A percentile compares a stretch with the other conserved stretches of the same genome.
Conservation (phyloP, 2,113 vertebrate species). For the Raja brachyura region DNA sequence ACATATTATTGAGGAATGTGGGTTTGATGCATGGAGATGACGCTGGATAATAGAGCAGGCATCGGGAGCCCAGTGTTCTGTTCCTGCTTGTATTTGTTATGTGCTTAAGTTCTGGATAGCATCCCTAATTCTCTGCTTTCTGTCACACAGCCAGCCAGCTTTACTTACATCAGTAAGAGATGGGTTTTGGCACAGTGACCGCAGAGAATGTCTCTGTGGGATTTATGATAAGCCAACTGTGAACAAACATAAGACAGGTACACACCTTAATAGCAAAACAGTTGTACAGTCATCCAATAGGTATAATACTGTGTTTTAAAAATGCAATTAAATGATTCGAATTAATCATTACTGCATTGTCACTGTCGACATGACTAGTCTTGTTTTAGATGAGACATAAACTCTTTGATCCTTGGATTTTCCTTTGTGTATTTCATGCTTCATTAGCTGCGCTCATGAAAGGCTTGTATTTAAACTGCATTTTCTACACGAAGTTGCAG, state of each 20-base stretch:
- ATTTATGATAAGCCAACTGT: not conserved
- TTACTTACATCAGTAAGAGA: not conserved
- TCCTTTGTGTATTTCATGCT: not conserved
- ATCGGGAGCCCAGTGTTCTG: too few relatives aligned
- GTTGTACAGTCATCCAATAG: not conserved
- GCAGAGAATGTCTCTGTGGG: not conserved
- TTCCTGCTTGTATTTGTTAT: too few relatives aligned
- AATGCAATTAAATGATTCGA: not conserved
- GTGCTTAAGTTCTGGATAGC: too few relatives aligned
- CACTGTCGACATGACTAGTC: not conserved
- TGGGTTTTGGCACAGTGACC: not conserved
- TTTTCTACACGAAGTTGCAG: not conserved
- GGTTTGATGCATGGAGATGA: too few relatives aligned
- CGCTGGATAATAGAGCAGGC: too few relatives aligned
- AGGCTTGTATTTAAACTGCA: not conserved
- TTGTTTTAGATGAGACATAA: not conserved
- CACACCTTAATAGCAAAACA: too few relatives aligned
- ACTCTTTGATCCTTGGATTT: not conserved
- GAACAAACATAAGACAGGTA: not conserved
- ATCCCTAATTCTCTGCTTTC: too few relatives aligned
- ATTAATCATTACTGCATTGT: not conserved
- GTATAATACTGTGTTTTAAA: not conserved
- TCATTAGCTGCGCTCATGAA: not conserved
- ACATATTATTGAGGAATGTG: too few relatives aligned
- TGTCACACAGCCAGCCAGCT: too few relatives aligned